These are phyloP conservation scores for Polydrusus tereticollis DNA, from an alignment of 2,888 invertebrate genomes.

Conservation along the genomic window DNA sequence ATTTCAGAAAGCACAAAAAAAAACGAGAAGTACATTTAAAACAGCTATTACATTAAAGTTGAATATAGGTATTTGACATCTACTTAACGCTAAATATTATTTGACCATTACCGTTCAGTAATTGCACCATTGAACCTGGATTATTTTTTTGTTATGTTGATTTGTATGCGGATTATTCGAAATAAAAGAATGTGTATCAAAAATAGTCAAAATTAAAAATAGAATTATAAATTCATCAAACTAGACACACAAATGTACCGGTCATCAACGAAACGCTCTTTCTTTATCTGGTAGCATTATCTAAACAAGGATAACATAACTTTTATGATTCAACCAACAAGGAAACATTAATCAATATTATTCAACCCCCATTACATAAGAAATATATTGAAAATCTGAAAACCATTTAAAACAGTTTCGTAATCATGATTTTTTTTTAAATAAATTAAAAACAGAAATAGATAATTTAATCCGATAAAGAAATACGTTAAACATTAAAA, in stretches of 20 bases:
- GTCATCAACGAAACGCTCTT: too few species aligned
- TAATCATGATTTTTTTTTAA: too few species aligned
- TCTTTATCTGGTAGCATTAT: too few species aligned
- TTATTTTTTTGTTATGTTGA: slow-evolving; percentile 27
- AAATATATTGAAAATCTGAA: too few species aligned
- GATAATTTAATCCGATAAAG: too few species aligned
- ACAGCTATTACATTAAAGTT: slow-evolving; percentile 25
- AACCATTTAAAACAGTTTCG: too few species aligned
- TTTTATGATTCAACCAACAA: too few species aligned
- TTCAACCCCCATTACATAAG: too few species aligned
- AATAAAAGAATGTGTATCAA: slow-evolving; percentile 27
- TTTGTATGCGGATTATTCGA: slow-evolving; percentile 14
- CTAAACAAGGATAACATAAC: too few species aligned
- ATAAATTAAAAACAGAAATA: too few species aligned
- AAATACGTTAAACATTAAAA: too few species aligned
- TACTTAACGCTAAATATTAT: slow-evolving; percentile 30
- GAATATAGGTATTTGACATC: slow-evolving; percentile 31
- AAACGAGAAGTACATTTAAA: slow-evolving; percentile 9
- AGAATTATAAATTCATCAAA: not conserved
- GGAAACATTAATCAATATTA: too few species aligned
- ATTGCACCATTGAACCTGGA: slow-evolving; percentile 46
- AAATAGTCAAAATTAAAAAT: slow-evolving; percentile 29
- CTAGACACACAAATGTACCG: not conserved
- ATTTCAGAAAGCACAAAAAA: not conserved
- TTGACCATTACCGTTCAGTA: slow-evolving; percentile 36